These are phyloP conservation scores for Charina bottae DNA, from an alignment of 2,113 vertebrate species.

Conservation along the genomic window DNA sequence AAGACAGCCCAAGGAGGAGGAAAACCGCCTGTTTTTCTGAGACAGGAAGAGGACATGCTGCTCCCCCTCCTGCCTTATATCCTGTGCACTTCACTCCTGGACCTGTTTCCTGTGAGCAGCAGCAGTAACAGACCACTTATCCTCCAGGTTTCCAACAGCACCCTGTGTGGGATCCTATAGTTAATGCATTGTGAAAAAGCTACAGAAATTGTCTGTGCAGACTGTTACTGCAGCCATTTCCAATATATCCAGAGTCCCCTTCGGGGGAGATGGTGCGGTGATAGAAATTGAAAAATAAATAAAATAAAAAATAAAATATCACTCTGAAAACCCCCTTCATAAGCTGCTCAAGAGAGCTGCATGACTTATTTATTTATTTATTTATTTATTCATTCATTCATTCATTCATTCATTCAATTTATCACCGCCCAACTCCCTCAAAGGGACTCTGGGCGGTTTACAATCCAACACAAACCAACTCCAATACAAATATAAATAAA, in stretches of 20 bases:
- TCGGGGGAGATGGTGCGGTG: too few relatives aligned
- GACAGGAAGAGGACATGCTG: not conserved
- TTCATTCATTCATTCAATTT: too few relatives aligned
- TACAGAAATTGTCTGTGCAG: not conserved
- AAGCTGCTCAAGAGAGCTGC: not conserved
- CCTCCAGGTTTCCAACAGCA: not conserved
- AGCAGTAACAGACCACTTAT: not conserved
- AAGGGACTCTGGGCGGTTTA: too few relatives aligned
- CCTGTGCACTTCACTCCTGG: not conserved
- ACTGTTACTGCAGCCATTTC: not conserved
- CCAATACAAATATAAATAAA: too few relatives aligned
- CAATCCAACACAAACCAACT: too few relatives aligned
- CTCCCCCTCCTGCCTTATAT: not conserved
- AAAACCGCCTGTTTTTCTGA: not conserved
- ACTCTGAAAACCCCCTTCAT: not conserved
- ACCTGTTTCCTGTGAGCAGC: not conserved
- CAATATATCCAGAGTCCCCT: too few relatives aligned
- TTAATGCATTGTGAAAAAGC: not conserved
- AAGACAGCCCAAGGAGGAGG: not conserved
- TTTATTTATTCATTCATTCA: too few relatives aligned
- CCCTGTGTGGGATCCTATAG: not conserved
- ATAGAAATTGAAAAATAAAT: too few relatives aligned
- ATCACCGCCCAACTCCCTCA: too few relatives aligned
- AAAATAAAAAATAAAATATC: too few relatives aligned
- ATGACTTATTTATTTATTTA: too few relatives aligned